Conservation (phyloP, 2,113 vertebrate species). For the Laticauda colubrina region DNA sequence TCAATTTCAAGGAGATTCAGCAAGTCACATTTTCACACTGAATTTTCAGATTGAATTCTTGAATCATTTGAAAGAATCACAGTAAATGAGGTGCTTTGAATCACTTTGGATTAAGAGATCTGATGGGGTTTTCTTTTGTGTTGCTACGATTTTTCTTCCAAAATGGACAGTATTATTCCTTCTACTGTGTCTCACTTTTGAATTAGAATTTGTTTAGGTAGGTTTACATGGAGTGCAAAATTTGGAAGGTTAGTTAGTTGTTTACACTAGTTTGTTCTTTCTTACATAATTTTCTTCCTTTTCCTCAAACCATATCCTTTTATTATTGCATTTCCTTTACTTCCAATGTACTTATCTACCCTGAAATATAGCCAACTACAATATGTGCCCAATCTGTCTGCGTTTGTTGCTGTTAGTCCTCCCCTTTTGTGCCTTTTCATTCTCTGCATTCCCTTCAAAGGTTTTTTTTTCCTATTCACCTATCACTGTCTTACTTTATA, state of each 20-base stretch:
- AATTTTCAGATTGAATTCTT: neutral
- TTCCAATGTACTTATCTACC: neutral
- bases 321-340: neutral
- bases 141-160: neutral
- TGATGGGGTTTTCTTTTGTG: neutral
- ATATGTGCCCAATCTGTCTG: neutral
- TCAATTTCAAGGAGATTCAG: neutral
- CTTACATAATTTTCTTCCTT: neutral
- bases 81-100: neutral
- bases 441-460: neutral
- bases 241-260: neutral
- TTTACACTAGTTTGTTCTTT: neutral
- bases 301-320: neutral
- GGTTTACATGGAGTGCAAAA: neutral
- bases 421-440: neutral
- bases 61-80: neutral
- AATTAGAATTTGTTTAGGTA: neutral
- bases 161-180: neutral
- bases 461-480: neutral
- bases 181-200: neutral
- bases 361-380: neutral
- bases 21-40: neutral
- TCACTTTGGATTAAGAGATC: neutral
- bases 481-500: neutral
- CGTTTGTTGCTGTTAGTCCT: neutral